Base-by-base conservation (phyloP, 2,113 vertebrate species). In the Pogona vitticeps region DNA sequence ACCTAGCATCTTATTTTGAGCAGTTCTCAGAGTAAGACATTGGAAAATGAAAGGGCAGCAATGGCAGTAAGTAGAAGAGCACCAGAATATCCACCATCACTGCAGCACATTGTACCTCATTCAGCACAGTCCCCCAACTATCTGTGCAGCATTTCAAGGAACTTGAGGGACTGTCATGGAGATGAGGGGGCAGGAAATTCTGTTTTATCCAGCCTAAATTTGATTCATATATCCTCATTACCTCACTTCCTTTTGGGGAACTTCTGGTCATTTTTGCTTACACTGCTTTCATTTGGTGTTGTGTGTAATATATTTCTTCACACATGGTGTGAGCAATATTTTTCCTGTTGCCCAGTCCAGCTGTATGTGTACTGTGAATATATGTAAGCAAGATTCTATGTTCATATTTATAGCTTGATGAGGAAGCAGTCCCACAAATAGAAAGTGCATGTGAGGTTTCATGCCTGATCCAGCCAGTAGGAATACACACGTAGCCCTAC, bases 261-360 rank as follows among this genome's bases (percentile, higher is more conserved):
- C 65, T 68, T 86, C 65, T 79, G 52, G 61, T 59, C 79, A 76
- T 71, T 21, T 58, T n/a, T 79, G 61, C 84, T 80, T 65, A 71
- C 33, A 61, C 10, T 38, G 67, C 76, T 79, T 80, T 86, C 77
- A 59, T 71, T 79, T 71, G 31, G 56, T 79, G 65, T 79, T 28
- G 84, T 79, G n/a, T 86, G 56, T 42, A 71, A 40, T 4, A 59
- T 17, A n/a, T 71, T 79, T 70, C 65, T 23, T 77, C 36, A n/a
- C 73, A 85, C 23, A 77, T 77, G 58, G 20, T 9, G 56, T 76
- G 83, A 63, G 58, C 36, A 84, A n/a, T 56, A 38, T 18, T 83
- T 52, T 72, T 26, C n/a, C 36, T 73, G 40, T 13, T 63, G 15
- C 13, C 21, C 42, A 77, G 28, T 36, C 59, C 63, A 85, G 6